These are phyloP conservation scores for Capitulum mitella DNA, from an alignment of 2,888 invertebrate species.

Conservation along the genomic window DNA sequence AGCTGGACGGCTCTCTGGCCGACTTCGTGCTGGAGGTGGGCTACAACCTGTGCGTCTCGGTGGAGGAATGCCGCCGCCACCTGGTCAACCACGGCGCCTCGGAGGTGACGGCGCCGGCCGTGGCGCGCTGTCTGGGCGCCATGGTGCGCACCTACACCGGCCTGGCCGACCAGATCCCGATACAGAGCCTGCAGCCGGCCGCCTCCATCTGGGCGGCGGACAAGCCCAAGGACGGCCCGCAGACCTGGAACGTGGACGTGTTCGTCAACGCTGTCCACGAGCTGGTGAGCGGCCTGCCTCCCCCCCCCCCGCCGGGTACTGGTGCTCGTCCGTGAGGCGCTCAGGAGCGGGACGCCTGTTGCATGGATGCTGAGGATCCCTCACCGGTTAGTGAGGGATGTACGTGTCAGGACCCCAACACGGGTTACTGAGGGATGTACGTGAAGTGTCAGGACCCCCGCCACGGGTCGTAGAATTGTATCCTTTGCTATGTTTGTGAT, in stretches of 20 bases:
- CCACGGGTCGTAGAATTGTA: no score
- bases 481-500: no score
- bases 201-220: constrained; percentile 28
- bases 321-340: no score
- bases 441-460: no score
- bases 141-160: constrained; percentile 79
- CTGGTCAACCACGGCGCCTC: constrained; percentile 66
- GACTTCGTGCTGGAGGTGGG: constrained; percentile 89
- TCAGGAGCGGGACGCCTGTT: no score
- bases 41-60: constrained; percentile 73
- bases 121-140: constrained; percentile 74
- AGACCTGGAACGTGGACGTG: constrained; percentile 85
- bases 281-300: constrained; percentile 59
- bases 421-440: no score
- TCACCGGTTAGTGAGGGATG: no score
- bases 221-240: constrained; percentile 42
- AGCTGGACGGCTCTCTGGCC: constrained; percentile 59
- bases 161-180: constrained; percentile 46
- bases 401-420: no score
- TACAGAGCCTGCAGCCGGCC: constrained; percentile 23
- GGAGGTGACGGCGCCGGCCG: constrained; percentile 68
- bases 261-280: constrained; percentile 90
- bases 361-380: no score
- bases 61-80: constrained; percentile 80
- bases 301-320: no score